phyloP scores from a whole-genome alignment of 2,888 invertebrate species.

The Hyles lineata region DNA sequence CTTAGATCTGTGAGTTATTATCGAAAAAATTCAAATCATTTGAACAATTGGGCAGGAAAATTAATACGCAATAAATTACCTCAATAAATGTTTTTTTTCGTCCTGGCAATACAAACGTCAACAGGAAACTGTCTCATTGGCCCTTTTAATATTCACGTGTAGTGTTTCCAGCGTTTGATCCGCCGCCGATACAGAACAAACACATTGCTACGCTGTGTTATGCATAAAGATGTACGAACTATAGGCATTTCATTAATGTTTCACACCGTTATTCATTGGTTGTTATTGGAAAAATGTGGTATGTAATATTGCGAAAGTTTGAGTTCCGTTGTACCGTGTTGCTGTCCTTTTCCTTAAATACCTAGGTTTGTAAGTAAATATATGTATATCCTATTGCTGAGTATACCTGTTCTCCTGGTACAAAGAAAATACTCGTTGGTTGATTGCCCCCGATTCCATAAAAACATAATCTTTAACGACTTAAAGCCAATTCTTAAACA shows the following conservation, averaged over 20 bases:
- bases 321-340: not conserved
- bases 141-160: constrained; percentile 19
- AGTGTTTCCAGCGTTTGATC: constrained; percentile 32
- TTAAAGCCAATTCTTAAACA: no score
- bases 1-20: no score
- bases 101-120: not conserved
- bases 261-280: constrained; percentile 34
- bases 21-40: no score
- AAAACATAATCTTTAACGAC: no score
- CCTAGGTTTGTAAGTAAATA: not conserved
- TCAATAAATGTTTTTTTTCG: not conserved
- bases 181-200: constrained; percentile 36
- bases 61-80: not conserved
- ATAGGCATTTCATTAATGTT: constrained; percentile 36
- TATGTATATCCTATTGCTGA: not conserved
- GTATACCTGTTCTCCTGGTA: no score
- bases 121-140: constrained; percentile 22
- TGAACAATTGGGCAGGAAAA: not conserved
- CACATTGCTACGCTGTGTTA: constrained; percentile 28
- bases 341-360: not conserved
- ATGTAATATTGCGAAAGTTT: not conserved
- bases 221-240: constrained; percentile 29
- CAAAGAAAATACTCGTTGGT: no score
- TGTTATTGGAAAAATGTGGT: not conserved
- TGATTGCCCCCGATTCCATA: no score